phyloP scores from a whole-genome alignment of 1,140 invertebrate genomes.

The Lucilia cuprina region DNA sequence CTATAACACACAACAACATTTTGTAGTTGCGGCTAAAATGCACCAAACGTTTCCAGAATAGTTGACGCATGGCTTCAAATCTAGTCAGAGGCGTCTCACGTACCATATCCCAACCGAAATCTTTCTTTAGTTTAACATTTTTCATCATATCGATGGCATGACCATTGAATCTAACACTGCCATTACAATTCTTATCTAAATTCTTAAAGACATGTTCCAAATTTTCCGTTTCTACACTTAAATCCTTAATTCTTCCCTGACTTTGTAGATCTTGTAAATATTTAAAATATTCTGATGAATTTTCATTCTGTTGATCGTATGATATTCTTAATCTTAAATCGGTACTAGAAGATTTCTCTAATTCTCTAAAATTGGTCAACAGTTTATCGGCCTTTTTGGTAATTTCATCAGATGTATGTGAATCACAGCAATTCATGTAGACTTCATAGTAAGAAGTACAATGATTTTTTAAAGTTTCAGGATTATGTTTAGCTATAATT shows the following conservation, averaged over 20 bases:
- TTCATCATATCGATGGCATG: slow-evolving; percentile 67
- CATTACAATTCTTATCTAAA: slow-evolving; percentile 42
- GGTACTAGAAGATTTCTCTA: slow-evolving; percentile 4
- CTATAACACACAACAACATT: slow-evolving; percentile 68
- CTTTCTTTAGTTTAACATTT: slow-evolving; percentile 65
- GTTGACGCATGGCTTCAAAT: slow-evolving; percentile 44
- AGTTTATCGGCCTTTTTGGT: slow-evolving; percentile 4
- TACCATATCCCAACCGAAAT: slow-evolving; percentile 64
- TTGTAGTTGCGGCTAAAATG: slow-evolving; percentile 70
- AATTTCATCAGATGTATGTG: slow-evolving; percentile 32
- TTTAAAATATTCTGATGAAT: slow-evolving; percentile 23
- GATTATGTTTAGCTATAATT: slow-evolving; percentile 57
- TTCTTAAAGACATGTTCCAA: slow-evolving; percentile 56
- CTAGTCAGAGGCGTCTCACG: slow-evolving; percentile 39
- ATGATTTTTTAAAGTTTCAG: slow-evolving; percentile 51
- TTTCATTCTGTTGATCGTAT: slow-evolving; percentile 32
- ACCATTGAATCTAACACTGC: not conserved
- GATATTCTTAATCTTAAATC: slow-evolving; percentile 30
- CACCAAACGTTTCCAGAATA: slow-evolving; percentile 67
- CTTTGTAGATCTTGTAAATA: slow-evolving; percentile 43
- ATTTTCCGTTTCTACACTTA: slow-evolving; percentile 48
- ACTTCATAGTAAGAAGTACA: slow-evolving; percentile 53
- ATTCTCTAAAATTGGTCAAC: slow-evolving; percentile 20
- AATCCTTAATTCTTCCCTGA: slow-evolving; percentile 38
- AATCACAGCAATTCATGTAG: slow-evolving; percentile 46